phyloP scores from a whole-genome alignment of 1,140 invertebrate genomes.

The Drosophila seguyi region DNA sequence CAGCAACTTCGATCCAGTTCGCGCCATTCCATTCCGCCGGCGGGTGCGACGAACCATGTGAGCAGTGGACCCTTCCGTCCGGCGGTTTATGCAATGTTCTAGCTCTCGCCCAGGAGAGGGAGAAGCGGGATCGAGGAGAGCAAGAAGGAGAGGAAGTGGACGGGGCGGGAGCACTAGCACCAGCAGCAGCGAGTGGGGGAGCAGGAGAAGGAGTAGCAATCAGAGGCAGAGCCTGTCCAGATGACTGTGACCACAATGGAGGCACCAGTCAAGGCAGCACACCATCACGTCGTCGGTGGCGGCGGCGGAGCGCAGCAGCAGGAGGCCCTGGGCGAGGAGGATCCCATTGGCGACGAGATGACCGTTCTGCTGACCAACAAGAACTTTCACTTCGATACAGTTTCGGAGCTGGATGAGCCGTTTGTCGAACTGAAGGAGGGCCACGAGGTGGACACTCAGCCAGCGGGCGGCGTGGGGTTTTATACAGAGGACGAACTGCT shows the following conservation, averaged over 20 bases:
- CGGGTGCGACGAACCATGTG: constrained; percentile 55
- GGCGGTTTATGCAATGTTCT: constrained; percentile 79
- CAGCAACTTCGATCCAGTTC: not conserved
- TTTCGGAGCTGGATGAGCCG: constrained; percentile 64
- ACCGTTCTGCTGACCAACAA: constrained; percentile 70
- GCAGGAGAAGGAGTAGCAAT: constrained; percentile 1
- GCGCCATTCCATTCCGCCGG: constrained; percentile 15
- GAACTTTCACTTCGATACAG: constrained; percentile 70
- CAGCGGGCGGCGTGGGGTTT: constrained; percentile 19
- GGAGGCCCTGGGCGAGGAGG: constrained; percentile 32
- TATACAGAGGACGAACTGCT: constrained; percentile 42
- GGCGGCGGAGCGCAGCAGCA: constrained; percentile 54
- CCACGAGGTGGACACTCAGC: constrained; percentile 5
- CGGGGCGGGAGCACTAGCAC: not conserved
- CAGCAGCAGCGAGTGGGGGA: constrained; percentile 5
- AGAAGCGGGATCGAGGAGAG: constrained; percentile 16
- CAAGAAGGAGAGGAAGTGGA: constrained; percentile 24
- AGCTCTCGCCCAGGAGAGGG: constrained; percentile 62
- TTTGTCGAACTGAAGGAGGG: constrained; percentile 48
- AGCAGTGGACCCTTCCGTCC: constrained; percentile 57
- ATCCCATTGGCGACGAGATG: constrained; percentile 62
- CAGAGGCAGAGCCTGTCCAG: constrained; percentile 58
- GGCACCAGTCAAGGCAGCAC: constrained; percentile 74
- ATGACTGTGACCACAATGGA: constrained; percentile 81
- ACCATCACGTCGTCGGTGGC: constrained; percentile 40